A percentile compares a stretch with the other conserved stretches of the same genome.
phyloP scores from a whole-genome alignment of 2,888 invertebrate species.

The Alentia gelatinosa region DNA sequence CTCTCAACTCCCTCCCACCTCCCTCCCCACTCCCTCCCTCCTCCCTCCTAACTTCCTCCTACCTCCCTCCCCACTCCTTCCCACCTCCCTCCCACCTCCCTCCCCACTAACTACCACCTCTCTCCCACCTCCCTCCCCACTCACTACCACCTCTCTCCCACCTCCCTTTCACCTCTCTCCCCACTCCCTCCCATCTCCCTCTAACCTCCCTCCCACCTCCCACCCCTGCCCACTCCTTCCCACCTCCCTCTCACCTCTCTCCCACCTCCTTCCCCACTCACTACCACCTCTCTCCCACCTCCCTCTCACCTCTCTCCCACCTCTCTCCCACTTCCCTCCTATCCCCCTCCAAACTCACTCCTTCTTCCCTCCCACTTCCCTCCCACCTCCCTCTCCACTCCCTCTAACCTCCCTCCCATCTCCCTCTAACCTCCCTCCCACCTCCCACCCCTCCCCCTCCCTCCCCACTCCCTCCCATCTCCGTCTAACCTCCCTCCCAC shows the following conservation, averaged over 20 bases:
- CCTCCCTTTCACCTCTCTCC: neutral
- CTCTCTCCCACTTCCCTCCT: neutral
- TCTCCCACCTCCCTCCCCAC: neutral
- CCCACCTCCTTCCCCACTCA: neutral
- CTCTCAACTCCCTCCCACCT: neutral
- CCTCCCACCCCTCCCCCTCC: neutral
- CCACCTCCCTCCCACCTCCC: neutral
- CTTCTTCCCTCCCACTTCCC: neutral
- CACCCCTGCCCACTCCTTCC: neutral
- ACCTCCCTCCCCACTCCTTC: neutral
- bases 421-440: neutral
- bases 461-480: neutral
- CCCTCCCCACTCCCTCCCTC: neutral
- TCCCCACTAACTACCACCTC: neutral
- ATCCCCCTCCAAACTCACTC: neutral
- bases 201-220: neutral
- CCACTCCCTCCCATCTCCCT: neutral
- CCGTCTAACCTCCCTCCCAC: neutral
- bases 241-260: neutral
- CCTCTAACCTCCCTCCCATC: neutral
- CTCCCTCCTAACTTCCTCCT: neutral
- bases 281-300: neutral
- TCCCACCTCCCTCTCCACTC: neutral
- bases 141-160: neutral
- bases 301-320: neutral